Base-by-base conservation (phyloP, 2,888 invertebrate species). In the Tetrapedia diversipes region DNA sequence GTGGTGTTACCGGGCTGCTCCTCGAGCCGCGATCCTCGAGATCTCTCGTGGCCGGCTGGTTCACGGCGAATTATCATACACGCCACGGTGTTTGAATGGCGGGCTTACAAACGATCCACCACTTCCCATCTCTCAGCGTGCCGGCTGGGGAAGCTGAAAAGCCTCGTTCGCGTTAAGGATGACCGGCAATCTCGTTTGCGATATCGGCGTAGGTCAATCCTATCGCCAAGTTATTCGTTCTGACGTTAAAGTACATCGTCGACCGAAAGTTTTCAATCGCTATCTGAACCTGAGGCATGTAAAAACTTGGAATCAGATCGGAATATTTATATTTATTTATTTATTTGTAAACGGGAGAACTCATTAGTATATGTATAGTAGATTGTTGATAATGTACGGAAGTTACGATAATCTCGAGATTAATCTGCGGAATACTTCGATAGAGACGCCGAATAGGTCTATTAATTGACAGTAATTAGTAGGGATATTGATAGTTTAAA, bases 11-110 rank as follows among this genome's bases (percentile, higher is more conserved):
- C 80, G 45, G n/a, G 73, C 69, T 72, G 72, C 69, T 56, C 64
- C 69, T 61, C 78, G 22, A 69, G 78, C 68, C 69, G 74, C 49
- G 70, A 59, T 68, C 57, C 84, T 81, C 69, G 70, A 78, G 82
- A 78, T 76, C 72, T 76, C 70, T 74, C 63, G 60, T 41, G 74
- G 78, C 54, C 67, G 76, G 73, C 53, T 53, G 83, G 79, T 79
- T 73, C 72, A 49, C 70, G 60, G 86, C 86, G 81, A 86, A 84
- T 84, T 84, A 84, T 84, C 86, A 84, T 84, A 85, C 71, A 77
- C 79, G 74, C 78, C 76, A 51, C 45, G 53, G 74, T 54, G 71
- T 84, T 79, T 77, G 86, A 86, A 84, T 79, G 86, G 81, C 79
- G 72, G 72, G 86, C 65, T 84, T 84, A 84, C 79, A 84, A 86